Evolutionary conservation across 2,888 invertebrate species (phyloP), one percentile per base, ranked within the genome.

Genomic region (Drosophila phalerata): DNA sequence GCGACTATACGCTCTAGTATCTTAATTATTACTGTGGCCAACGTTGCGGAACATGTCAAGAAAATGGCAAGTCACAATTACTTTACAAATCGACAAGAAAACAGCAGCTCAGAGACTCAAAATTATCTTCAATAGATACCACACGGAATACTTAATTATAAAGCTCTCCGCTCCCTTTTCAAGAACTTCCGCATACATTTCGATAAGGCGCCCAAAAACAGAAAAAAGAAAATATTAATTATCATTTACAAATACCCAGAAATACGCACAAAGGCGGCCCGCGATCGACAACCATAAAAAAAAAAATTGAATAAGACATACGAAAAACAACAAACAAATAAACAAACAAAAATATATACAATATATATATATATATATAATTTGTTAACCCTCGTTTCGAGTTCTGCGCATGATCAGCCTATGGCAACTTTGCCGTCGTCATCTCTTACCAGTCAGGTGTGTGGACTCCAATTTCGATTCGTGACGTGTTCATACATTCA

Each of bases 41-140:
- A n/a, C 84, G 71, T 74, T 69, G 83, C 81, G 84, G 84, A 86
- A 84, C 86, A 52, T 34, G 38, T 47, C n/a, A 42, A 69, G 34
- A 68, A 80, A 75, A 60, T 66, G 55, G 64, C 83, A 69, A 81
- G 75, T 80, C 81, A 75, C 55, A 66, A 66, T 69, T 55, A 62
- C 53, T 60, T 52, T 37, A 64, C 51, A 82, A 53, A 72, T 49
- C 61, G 51, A 9, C 51, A 49, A 58, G 6, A 45, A 19, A 9
- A 11, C 17, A 22, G 34, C 25, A 40, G 13, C 19, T 49, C 22
- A 15, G 22, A 15, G 25, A 42, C 58, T 22, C 34, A 34, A 55
- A 64, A 70, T 37, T 48, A 49, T 52, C 38, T 22, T 38, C 63
- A 34, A 56, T 56, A 63, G 56, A 56, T 48, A 66, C 61, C 48